Base-by-base conservation (phyloP, 2,797 vertebrate genomes). In the Myotis myotis region DNA sequence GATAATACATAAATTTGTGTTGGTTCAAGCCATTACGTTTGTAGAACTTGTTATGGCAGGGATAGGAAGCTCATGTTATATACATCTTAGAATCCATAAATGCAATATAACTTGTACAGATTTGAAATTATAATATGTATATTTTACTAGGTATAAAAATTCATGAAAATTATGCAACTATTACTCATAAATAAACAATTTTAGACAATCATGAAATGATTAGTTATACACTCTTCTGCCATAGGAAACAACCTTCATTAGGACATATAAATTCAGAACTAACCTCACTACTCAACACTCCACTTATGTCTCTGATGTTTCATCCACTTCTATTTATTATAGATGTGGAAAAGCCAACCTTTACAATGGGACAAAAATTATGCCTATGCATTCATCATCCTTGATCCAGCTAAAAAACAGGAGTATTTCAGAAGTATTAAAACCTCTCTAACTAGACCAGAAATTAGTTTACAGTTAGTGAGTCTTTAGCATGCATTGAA, bases 131-230 rank as follows among this genome's bases (percentile, higher is more conserved):
- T 25, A 90, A 84, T 95, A 87, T 85, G 81, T 62, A 47, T 86
- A 41, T 66, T 96, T 91, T 71, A 88, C 47, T 83, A 79, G 25
- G 75, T 86, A 93, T 15, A 95, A 80, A 94, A 82, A 93, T 83
- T 95, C 1, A 60, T 53, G 20, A 92, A 6, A 41, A 71, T 93
- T 79, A 94, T 71, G 95, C 68, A 90, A 23, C 1, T 84, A 47
- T 72, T 90, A 83, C 75, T 94, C 22, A 70, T 41, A 85, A 96
- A 33, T 53, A 91, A 88, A 49, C 25, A 83, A 75, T 57, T 93
- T 81, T 75, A 92, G 57, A 82, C 11, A 90, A 83, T 5, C 11
- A 44, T 51, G 60, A 57, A 91, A 89, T 86, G 17, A 25, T 71
- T 66, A 88, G 85, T 81, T 88, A 88, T 38, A 17, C 0, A 87